Base-by-base conservation (phyloP, 2,113 vertebrate genomes). In the Pollachius pollachius region DNA sequence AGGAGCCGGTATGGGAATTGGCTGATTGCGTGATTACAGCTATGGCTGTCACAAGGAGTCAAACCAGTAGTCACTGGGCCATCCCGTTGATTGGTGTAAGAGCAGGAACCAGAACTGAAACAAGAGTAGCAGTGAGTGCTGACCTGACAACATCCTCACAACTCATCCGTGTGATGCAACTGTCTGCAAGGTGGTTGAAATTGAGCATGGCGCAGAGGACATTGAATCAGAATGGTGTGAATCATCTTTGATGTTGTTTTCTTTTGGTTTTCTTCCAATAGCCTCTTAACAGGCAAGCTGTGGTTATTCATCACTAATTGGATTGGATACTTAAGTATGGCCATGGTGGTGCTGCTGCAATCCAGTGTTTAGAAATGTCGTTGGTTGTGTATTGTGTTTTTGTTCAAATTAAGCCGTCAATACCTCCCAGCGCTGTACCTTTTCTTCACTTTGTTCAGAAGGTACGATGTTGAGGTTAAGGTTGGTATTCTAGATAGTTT, bases 121-220 rank as follows among this genome's bases (percentile, higher is more conserved):
- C 76, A 68, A 68, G 13, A 64, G 78, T 71, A 13, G 41, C 52
- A 68, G 73, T 73, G 2, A 52, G 66, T 60, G 6, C 66, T 72
- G 77, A 77, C 72, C 71, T 65, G 63, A 83, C 72, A 58, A 77
- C 71, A 41, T 83, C 73, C 30, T 69, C 68, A 69, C 52, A 37
- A 65, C 60, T 61, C 85, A 17, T 21, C 15, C 11, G 52, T 56
- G 13, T 67, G 83, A 89, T 84, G 86, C 77, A 89, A 89, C 68
- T 17, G 64, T 75, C 48, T 67, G 86, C 81, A 89, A 89, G 30
- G 34, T 27, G 70, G 60, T 70, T 81, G 37, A 67, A 64, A 79
- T 78, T 65, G 79, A 64, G 58, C 64, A 11, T 52, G 48, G 60
- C 78, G 37, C 75, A 13, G 37, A 58, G 5, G 64, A 72, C 68